These are phyloP conservation scores for Smithornis capensis DNA, from an alignment of 2,113 vertebrate genomes.

Conservation along the genomic window DNA sequence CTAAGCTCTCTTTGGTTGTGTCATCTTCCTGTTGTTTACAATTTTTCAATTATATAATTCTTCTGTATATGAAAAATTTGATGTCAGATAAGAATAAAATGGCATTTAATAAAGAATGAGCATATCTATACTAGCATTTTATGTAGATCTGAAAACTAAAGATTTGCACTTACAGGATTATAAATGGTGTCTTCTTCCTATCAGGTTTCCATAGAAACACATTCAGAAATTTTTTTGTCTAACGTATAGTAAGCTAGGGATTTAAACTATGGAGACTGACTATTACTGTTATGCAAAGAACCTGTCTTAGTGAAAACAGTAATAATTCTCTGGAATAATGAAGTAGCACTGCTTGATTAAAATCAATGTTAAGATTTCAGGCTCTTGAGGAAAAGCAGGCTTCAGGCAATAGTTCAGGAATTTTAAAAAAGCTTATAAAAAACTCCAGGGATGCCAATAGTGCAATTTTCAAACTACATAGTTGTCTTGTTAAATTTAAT, in stretches of 20 bases:
- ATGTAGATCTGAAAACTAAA: background rate
- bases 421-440: background rate
- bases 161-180: background rate
- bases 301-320: background rate
- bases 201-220: constrained; percentile 31
- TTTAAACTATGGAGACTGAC: background rate
- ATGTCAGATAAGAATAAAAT: background rate
- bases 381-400: background rate
- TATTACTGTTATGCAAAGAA: background rate
- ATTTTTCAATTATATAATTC: background rate
- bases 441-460: background rate
- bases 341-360: background rate
- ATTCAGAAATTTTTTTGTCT: background rate
- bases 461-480: background rate
- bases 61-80: background rate
- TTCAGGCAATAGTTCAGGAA: background rate
- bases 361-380: background rate
- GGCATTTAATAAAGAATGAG: background rate
- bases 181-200: background rate
- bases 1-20: background rate
- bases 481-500: background rate
- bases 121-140: background rate
- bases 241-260: background rate
- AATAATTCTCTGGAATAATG: background rate
- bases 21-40: background rate